Evolutionary conservation across 2,888 invertebrate species (phyloP), one percentile per base, ranked within the genome.

Genomic region (Plebejus melissa): DNA sequence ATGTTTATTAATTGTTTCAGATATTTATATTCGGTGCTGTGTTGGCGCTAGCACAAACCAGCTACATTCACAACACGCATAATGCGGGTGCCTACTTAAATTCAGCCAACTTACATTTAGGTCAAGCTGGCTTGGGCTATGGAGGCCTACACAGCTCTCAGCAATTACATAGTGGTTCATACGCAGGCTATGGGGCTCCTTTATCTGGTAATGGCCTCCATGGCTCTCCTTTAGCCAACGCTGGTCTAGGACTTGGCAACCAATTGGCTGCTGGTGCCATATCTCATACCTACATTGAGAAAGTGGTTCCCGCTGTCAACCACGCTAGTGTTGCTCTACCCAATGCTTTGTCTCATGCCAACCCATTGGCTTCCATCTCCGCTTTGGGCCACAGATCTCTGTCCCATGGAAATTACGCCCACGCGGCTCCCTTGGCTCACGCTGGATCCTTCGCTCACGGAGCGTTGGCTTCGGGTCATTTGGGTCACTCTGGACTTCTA

Each of bases 21-120:
- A 87, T 93, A 75, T 79, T 92, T 78, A 84, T 88, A 74, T 81
- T 94, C 81, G 82, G 88, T 79, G 87, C 90, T 60, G 81, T 90
- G 76, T 85, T 90, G 79, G 89, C 90, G 69, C 86, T 93, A 7
- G 92, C 94, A 69, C 91, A 90, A 13, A 16, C 54, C 28, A 28
- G 72, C 54, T 28, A 72, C 6, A 32, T 54, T 32, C 72, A 50
- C 50, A 32, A 54, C 32, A 16, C 72, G 50, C 72, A 50, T 28
- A 13, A 50, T 32, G 28, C 71, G 1, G 71, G 71, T 11, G 71
- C 72, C 41, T n/a, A 70, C n/a, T 54, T 54, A 50, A 72, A 54
- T 16, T 54, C 72, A 28, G 16, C 72, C 16, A 32, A 32, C 16
- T 72, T 54, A 32, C 54, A 72, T 54, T 54, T 54, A 16, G 54